Base-by-base conservation (phyloP, 2,888 invertebrate genomes). In the Trachelus stipa region DNA sequence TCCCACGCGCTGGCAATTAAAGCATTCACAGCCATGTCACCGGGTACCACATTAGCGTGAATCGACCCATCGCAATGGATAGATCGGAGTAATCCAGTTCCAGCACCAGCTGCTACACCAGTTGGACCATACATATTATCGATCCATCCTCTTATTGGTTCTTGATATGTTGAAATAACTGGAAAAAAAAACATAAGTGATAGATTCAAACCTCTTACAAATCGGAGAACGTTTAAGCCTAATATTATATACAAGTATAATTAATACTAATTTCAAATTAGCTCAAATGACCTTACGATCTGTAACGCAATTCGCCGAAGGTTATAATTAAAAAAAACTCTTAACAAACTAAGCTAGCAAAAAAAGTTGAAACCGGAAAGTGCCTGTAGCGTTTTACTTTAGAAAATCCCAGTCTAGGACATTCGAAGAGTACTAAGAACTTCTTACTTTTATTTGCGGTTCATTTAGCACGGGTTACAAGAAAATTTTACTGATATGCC, bases 41-140 rank as follows among this genome's bases (percentile, higher is more conserved):
- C 96, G 0, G 97, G 97, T 0, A 97, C 95, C 90, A 98, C 94
- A 88, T 98, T 97, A 0, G 97, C 97, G 1, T 95, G 94, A 31
- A 93, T 93, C 0, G 93, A 92, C 1, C 92, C 91, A 85, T 96
- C 94, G 89, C 96, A 95, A 82, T 96, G 95, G 92, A 97, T 93
- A 0, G 96, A 94, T 81, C 95, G 94, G 23, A 97, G 91, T 0
- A 97, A 93, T 79, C 98, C 98, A 34, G 95, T 95, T 0, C 96
- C 96, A 6, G 95, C 94, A 0, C 95, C 96, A 15, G 95, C 93
- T 82, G 94, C 95, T 69, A 94, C 93, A 0, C 95, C 97, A 11
- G 97, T 97, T 1, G 97, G 96, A 6, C 98, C 98, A 88, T 98
- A 98, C 85, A 97, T 93, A 87, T 97, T 98, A 92, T 98, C 97